Base-by-base conservation (phyloP, 1,140 invertebrate species). In the Neodiprion fabricii region DNA sequence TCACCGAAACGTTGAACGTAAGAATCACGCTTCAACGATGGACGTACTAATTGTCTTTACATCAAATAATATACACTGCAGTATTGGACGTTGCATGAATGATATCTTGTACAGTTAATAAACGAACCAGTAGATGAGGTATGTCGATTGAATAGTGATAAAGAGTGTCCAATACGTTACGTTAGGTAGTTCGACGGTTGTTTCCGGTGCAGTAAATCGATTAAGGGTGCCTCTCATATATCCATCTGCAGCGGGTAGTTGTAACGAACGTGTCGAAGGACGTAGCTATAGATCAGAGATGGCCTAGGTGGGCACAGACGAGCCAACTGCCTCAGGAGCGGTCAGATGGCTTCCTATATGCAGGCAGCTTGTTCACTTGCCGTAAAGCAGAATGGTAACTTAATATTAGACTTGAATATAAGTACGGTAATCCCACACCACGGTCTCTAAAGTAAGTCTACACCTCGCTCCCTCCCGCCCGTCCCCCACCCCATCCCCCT, bases 381-480 rank as follows among this genome's bases (percentile, higher is more conserved):
- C 87, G 86, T 87, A 87, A 89, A 88, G 86, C 85, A 87, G 87
- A 88, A 86, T 84, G 86, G 87, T 89, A 89, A 89, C 85, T 87
- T 85, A 88, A 89, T 88, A 87, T 88, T 86, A 85, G 84, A 85
- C 80, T 83, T 87, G 86, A 87, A 87, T 87, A 87, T 86, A 87
- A 87, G 85, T 87, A 87, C 83, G 85, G 87, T 88, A 88, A 88
- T 88, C 79, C 86, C 86, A 88, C 81, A 88, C 86, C 86, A 81
- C 79, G 81, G 81, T 87, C 28, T 40, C 83, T 78, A 84, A 86
- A 87, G 87, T 88, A 88, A 88, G 85, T 77, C 87, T 87, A 88
- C 83, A 88, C 87, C 86, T 71, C 21, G 21, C 48, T 40, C 23
- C 81, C 79, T 77, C 77, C 77, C 77, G 61, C 70, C 72, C 69